phyloP scores from a whole-genome alignment of 1,140 invertebrate genomes.

The Drosophila ficusphila region DNA sequence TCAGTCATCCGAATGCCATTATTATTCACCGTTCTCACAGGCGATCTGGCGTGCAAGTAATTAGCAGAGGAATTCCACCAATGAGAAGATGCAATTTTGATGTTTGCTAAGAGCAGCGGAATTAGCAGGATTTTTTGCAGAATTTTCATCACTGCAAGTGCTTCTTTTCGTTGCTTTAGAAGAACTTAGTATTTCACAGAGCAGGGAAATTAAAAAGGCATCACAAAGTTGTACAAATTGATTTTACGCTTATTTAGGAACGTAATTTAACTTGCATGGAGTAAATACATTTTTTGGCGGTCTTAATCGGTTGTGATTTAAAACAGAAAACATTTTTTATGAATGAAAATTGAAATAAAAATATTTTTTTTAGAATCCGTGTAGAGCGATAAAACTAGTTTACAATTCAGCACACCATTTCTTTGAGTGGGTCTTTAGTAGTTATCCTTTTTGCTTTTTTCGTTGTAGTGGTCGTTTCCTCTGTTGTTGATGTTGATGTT shows the following conservation, averaged over 20 bases:
- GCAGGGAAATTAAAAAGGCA: background rate
- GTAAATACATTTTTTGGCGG: background rate
- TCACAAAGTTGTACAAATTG: too few species aligned
- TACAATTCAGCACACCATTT: background rate
- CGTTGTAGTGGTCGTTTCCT: too few species aligned
- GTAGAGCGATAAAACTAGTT: too few species aligned
- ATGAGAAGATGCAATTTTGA: background rate
- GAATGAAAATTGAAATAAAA: too few species aligned
- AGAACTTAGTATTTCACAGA: background rate
- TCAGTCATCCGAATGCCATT: slow-evolving; percentile 10
- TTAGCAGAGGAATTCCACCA: background rate
- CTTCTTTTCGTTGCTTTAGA: background rate
- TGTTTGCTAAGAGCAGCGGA: background rate
- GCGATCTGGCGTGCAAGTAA: background rate
- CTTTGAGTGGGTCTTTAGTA: background rate
- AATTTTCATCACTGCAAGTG: background rate
- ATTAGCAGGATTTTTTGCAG: background rate
- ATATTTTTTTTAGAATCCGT: too few species aligned
- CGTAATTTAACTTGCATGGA: background rate
- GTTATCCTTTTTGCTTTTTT: background rate
- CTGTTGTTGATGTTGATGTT: too few species aligned
- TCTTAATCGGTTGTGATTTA: too few species aligned
- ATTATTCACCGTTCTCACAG: slow-evolving; percentile 3
- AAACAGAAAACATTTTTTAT: too few species aligned
- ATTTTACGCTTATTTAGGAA: background rate